Base-by-base conservation (phyloP, 2,888 invertebrate species). In the Diaperis boleti region DNA sequence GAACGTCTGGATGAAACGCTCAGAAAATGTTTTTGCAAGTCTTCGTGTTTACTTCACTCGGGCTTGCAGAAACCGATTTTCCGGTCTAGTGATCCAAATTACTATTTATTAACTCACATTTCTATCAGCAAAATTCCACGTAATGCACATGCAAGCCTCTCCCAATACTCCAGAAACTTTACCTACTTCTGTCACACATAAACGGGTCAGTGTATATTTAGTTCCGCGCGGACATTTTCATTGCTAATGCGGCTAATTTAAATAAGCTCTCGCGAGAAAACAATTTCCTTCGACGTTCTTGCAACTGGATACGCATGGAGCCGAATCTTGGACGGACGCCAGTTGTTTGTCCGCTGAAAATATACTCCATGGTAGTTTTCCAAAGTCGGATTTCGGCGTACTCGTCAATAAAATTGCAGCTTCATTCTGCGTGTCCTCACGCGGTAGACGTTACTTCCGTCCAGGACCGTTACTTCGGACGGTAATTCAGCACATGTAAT, bases 191-290 rank as follows among this genome's bases (percentile, higher is more conserved):
- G 44, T 35, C 35, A 42, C 41, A 26, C 18, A 44, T 17, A 59
- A 59, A 59, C 35, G 39, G 59, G 59, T 59, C 49, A 39, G 3
- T 39, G 35, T 59, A 59, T 47, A 49, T 59, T 59, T 59, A 59
- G 14, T 13, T 11, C 33, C 13, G 8, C 4, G 13, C 6, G 13
- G 26, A 17, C 50, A 22, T 18, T 50, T 29, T 31, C 41, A 54
- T 54, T 41, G n/a, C 41, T 31, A 54, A 54, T 54, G 42, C 15
- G 33, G 35, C 45, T 35, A 45, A 56, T 56, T 56, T 33, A 56
- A 56, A 35, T 56, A 52, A 52, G 22, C 54, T 55, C 42, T 18
- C 41, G 18, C 17, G 42, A 8, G 37, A 33, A 55, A 42, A 42
- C 42, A 41, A 15, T 54, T 10, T 54, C 20, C 22, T 54, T 15